These are phyloP conservation scores for Hirtodrosophila cameraria DNA, from an alignment of 2,888 invertebrate genomes.

Conservation along the genomic window DNA sequence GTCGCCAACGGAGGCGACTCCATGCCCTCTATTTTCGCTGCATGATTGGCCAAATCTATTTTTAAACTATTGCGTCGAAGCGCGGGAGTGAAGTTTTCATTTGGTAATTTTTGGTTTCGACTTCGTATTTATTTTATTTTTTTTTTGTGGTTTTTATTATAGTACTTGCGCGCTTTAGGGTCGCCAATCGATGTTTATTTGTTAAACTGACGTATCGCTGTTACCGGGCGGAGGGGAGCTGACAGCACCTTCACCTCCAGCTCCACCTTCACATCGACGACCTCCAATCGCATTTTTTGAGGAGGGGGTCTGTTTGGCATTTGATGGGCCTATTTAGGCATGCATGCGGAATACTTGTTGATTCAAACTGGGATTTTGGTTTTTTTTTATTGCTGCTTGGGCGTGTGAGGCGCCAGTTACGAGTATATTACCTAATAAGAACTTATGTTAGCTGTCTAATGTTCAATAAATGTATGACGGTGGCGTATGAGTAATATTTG, in stretches of 20 bases:
- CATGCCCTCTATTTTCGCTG: constrained; percentile 11
- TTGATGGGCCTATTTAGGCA: constrained; percentile 17
- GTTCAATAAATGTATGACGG: constrained; percentile 36
- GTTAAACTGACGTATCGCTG: constrained; percentile 1
- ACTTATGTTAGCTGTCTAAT: constrained; percentile 14
- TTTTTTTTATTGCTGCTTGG: too few species aligned
- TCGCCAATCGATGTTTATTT: constrained; percentile 7
- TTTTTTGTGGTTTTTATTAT: constrained; percentile 3
- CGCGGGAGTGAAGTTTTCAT: constrained; percentile 45
- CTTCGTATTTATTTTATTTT: too few species aligned
- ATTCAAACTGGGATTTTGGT: constrained; percentile 19
- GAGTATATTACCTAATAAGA: constrained; percentile 24
- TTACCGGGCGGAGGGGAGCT: background rate
- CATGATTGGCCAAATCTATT: constrained; percentile 68
- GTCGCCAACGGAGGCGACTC: constrained; percentile 36
- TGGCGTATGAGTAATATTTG: constrained; percentile 73
- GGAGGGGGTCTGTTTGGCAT: constrained; percentile 10
- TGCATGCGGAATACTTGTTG: constrained; percentile 7
- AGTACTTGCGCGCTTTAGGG: background rate
- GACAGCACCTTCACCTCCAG: constrained; percentile 1
- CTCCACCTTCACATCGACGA: constrained; percentile 2
- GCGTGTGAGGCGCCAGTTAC: constrained; percentile 16
- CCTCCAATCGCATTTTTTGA: constrained; percentile 17
- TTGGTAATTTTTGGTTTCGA: constrained; percentile 36
- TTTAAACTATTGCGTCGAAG: constrained; percentile 60